Evolutionary conservation across 2,888 invertebrate genomes (phyloP).

Genomic region (Caenorhabditis sulstoni): DNA sequence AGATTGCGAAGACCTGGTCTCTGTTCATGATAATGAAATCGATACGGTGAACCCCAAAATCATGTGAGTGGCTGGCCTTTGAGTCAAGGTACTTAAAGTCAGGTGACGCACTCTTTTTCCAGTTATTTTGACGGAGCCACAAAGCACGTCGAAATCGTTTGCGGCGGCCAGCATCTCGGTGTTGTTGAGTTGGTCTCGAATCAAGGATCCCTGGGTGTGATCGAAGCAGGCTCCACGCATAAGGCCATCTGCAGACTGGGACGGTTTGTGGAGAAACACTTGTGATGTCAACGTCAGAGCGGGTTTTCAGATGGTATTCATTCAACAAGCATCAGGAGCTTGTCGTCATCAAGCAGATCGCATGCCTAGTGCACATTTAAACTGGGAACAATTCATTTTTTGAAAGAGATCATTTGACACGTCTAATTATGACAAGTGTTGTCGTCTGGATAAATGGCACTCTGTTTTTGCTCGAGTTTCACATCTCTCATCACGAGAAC

Average conservation of each 20-base stretch:
- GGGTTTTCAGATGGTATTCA: conserved; percentile 42
- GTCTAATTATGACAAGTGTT: not conserved
- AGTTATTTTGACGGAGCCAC: conserved; percentile 28
- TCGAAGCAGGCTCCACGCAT: conserved; percentile 6
- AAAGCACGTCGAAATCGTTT: conserved; percentile 22
- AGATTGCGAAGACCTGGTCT: conserved; percentile 8
- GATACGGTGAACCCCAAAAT: conserved; percentile 9
- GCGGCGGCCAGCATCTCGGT: conserved; percentile 17
- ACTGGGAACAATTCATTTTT: not conserved
- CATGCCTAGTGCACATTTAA: conserved; percentile 5
- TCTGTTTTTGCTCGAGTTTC: not conserved
- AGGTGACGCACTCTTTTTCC: no score
- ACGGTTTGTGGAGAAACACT: conserved; percentile 2
- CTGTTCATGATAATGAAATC: conserved; percentile 8
- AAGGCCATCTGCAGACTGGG: conserved; percentile 33
- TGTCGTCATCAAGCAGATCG: conserved; percentile 1
- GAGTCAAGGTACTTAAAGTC: no score
- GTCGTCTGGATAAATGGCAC: no score
- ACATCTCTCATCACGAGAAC: no score
- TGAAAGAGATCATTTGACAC: not conserved
- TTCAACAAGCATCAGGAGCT: conserved; percentile 11
- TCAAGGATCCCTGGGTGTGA: conserved; percentile 19
- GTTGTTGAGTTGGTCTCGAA: conserved; percentile 37
- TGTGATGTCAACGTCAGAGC: not conserved
- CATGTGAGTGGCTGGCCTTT: conserved; percentile 20